These are phyloP conservation scores for Euwallacea similis DNA, from an alignment of 1,140 invertebrate genomes.

Conservation along the genomic window DNA sequence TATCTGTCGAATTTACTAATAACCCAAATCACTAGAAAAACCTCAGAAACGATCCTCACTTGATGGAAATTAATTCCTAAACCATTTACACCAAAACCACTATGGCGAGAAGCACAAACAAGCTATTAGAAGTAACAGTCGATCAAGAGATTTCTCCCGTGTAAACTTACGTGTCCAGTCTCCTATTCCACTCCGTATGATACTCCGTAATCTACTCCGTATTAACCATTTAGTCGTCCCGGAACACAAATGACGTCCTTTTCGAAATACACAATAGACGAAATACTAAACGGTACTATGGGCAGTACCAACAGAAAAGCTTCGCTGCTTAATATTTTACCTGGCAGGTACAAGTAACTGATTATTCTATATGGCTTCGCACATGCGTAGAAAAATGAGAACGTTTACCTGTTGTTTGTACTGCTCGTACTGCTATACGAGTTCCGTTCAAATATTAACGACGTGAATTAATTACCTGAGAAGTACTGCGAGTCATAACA, in stretches of 20 bases:
- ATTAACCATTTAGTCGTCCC: too few species aligned
- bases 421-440: slow-evolving; percentile 20
- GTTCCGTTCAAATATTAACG: slow-evolving; percentile 14
- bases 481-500: background rate
- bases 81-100: slow-evolving; percentile 36
- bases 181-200: too few species aligned
- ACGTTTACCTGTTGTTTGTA: slow-evolving; percentile 40
- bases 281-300: slow-evolving; percentile 29
- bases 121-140: slow-evolving; percentile 24
- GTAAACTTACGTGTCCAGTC: too few species aligned
- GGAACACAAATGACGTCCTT: too few species aligned
- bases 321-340: slow-evolving; percentile 38
- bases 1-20: too few species aligned
- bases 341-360: slow-evolving; percentile 42
- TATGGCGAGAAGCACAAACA: slow-evolving; percentile 22
- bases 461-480: background rate
- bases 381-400: slow-evolving; percentile 41
- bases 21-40: too few species aligned
- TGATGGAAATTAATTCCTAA: background rate
- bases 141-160: too few species aligned
- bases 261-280: slow-evolving; percentile 30
- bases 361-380: slow-evolving; percentile 29
- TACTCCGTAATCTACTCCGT: too few species aligned
- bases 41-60: too few species aligned
- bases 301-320: slow-evolving; percentile 33